Evolutionary conservation across 2,797 vertebrate genomes (phyloP), one percentile per base, ranked within the genome.

Genomic region (Numenius phaeopus): DNA sequence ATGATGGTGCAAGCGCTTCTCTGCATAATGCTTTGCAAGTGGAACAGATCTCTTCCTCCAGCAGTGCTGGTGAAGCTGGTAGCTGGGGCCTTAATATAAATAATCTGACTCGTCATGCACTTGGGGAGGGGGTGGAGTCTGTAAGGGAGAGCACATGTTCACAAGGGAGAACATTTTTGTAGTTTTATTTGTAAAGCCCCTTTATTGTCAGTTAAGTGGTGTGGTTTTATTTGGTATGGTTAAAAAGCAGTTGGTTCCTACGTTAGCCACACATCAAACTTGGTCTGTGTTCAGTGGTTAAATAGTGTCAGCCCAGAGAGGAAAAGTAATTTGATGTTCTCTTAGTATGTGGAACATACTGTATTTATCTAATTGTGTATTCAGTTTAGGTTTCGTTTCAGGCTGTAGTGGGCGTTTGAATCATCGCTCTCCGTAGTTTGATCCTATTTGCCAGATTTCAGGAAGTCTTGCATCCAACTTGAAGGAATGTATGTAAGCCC

Each of bases 351-450:
- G 82, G 93, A 96, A 94, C 94, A 94, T 89, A 32, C 94, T 95
- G 93, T 96, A 94, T 97, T 97, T 96, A 96, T 96, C 94, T 94
- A 92, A 95, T 90, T 92, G 87, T 92, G 82, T 37, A 85, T 96
- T 89, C 95, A 83, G 82, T 92, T 97, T 97, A 96, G 89, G 87
- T 94, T 94, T 97, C 87, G 37, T 93, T 94, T 97, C 90, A 62
- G 54, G 84, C 90, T 92, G 39, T 57, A 20, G 95, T 96, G 90
- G 94, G 94, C 10, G 89, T 96, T 94, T 83, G 78, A 96, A 83
- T 96, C 93, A 77, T 96, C 65, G 10, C 70, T 89, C 78, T 83
- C 40, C 2, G 23, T 88, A 40, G 85, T 67, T 95, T 69, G 65
- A 92, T 92, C 75, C 50, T 87, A 62, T 89, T 95, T 96, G 75